phyloP scores from a whole-genome alignment of 2,113 vertebrate species.

The Heptranchias perlo region DNA sequence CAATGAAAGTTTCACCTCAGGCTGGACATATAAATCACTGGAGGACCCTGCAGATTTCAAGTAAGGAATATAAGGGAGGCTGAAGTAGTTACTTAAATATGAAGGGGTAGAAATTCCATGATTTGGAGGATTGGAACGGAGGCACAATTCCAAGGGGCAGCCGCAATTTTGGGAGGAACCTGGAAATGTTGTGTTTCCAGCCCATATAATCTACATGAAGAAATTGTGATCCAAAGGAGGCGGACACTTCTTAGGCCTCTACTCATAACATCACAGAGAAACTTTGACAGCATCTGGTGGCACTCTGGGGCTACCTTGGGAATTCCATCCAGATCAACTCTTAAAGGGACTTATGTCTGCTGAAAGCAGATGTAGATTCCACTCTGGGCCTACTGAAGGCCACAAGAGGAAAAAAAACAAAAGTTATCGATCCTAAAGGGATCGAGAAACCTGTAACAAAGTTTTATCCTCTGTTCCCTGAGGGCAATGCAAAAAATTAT shows the following conservation, averaged over 20 bases:
- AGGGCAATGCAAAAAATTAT: neutral
- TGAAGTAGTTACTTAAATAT: neutral
- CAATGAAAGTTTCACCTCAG: constrained; percentile 62
- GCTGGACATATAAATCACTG: constrained; percentile 65
- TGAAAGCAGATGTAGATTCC: neutral
- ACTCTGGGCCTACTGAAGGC: neutral
- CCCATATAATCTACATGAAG: neutral
- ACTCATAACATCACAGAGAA: neutral
- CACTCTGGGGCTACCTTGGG: neutral
- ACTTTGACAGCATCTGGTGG: neutral
- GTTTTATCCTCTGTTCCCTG: neutral
- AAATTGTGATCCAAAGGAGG: neutral
- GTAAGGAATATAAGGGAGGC: neutral
- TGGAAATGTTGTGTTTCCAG: neutral
- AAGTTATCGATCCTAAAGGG: neutral
- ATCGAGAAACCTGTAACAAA: neutral
- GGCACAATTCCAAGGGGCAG: neutral
- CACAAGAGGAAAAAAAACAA: neutral
- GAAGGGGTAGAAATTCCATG: neutral
- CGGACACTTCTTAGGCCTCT: neutral
- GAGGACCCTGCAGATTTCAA: constrained; percentile 47
- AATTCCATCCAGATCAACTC: too few relatives aligned
- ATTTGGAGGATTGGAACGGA: neutral
- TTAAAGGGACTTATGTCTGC: neutral
- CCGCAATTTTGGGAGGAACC: neutral